Base-by-base conservation (phyloP, 2,797 vertebrate genomes). In the Pangasius sanitwongsei region DNA sequence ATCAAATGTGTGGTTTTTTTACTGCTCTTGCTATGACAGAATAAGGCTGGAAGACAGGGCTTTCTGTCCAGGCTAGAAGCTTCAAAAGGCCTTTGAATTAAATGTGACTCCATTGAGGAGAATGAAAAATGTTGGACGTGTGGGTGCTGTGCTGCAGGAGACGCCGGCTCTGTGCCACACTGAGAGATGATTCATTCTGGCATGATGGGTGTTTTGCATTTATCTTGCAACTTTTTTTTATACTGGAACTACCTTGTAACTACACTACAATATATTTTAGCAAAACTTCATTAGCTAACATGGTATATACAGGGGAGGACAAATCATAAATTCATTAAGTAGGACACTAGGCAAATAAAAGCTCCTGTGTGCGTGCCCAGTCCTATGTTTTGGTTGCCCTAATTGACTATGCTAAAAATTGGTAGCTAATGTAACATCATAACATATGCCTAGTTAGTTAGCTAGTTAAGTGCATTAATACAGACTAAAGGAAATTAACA, bases 41-140 rank as follows among this genome's bases (percentile, higher is more conserved):
- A 93, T 92, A 93, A 81, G 89, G 90, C 92, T 92, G 90, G 86
- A 89, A 87, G 91, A 90, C 88, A 87, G 90, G 80, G 75, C 87
- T 91, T 89, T 89, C 87, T 86, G 90, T 91, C 89, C 88, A 86
- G 61, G 89, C 90, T 90, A 90, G 90, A 88, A 89, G 87, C 90
- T 92, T 93, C 87, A 92, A 91, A 93, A 83, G 65, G 82, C 86
- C 89, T 91, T 93, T 92, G 91, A 92, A 91, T 92, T 93, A 92
- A 86, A 88, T 91, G 91, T 92, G 92, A 89, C 89, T 88, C 78
- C 72, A 69, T 86, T 91, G 89, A 89, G 88, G 91, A 91, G 92
- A 93, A 93, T 91, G 92, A 93, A 92, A 86, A 89, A 90, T 88
- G 83, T 89, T 91, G 91, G 87, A 89, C 83, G 83, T 90, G 91